phyloP scores from a whole-genome alignment of 2,888 invertebrate species.

The Lottia scabra region DNA sequence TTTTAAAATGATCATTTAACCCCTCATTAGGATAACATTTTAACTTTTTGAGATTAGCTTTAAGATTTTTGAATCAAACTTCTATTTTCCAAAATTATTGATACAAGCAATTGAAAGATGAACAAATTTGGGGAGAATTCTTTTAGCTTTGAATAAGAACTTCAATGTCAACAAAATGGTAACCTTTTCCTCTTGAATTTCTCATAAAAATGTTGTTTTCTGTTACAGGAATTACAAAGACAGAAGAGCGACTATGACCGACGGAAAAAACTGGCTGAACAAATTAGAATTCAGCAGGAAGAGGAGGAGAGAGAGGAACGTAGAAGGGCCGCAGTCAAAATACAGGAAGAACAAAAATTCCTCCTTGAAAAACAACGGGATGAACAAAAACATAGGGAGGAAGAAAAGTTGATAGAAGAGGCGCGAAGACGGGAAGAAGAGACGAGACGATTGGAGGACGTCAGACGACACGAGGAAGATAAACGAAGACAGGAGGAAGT shows the following conservation, averaged over 20 bases:
- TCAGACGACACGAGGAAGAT: conserved; percentile 23
- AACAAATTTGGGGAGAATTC: no score
- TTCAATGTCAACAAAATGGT: no score
- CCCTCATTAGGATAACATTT: no score
- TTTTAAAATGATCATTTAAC: no score
- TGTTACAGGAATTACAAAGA: conserved; percentile 61
- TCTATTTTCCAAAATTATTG: no score
- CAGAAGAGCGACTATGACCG: conserved; percentile 66
- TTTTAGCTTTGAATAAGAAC: no score
- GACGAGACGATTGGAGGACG: background rate
- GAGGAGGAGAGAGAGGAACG: conserved; percentile 62
- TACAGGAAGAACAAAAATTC: conserved; percentile 63
- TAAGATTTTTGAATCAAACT: no score
- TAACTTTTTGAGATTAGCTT: no score
- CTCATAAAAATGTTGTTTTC: background rate
- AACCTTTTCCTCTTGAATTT: background rate
- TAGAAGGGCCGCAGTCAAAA: conserved; percentile 47
- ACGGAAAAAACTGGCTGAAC: conserved; percentile 63
- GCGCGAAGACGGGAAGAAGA: conserved; percentile 12
- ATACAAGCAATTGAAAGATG: no score
- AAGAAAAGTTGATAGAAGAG: conserved; percentile 24
- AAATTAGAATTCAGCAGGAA: conserved; percentile 57
- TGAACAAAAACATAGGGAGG: conserved; percentile 34
- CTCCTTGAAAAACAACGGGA: conserved; percentile 47
- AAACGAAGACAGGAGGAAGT: conserved; percentile 30